A percentile compares a stretch with the other conserved stretches of the same genome.
These are phyloP conservation scores for Gallinago paraguaiae DNA, from an alignment of 2,113 vertebrate species.

Conservation along the genomic window DNA sequence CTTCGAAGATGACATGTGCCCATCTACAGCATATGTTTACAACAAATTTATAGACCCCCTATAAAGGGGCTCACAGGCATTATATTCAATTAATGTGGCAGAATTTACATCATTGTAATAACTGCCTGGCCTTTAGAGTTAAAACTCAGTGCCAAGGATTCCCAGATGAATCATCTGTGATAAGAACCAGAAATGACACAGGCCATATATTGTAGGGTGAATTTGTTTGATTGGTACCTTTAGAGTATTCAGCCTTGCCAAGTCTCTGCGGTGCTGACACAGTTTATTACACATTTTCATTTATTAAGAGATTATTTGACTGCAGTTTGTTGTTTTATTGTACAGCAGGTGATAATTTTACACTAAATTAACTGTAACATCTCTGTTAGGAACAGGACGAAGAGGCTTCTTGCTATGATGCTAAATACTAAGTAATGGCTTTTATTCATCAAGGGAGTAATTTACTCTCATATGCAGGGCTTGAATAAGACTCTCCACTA, in stretches of 20 bases:
- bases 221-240: slow-evolving; percentile 68
- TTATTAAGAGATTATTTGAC: slow-evolving; percentile 72
- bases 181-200: slow-evolving; percentile 53
- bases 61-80: slow-evolving; percentile 38
- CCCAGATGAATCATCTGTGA: slow-evolving; percentile 60
- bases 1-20: background rate
- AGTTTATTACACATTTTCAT: slow-evolving; percentile 72
- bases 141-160: slow-evolving; percentile 50
- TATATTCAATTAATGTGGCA: slow-evolving; percentile 62
- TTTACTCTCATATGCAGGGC: slow-evolving; percentile 11
- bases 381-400: slow-evolving; percentile 56
- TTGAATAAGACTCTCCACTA: slow-evolving; percentile 4
- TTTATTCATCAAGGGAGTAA: slow-evolving; percentile 58
- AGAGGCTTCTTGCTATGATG: slow-evolving; percentile 63
- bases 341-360: slow-evolving; percentile 71
- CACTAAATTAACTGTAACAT: slow-evolving; percentile 70
- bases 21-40: slow-evolving; percentile 30
- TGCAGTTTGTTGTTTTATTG: slow-evolving; percentile 71
- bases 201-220: slow-evolving; percentile 50
- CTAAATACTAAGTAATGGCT: slow-evolving; percentile 65
- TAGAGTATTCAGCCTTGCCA: slow-evolving; percentile 63
- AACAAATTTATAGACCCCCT: slow-evolving; percentile 7
- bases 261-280: slow-evolving; percentile 57
- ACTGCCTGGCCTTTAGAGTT: slow-evolving; percentile 44
- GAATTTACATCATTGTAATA: slow-evolving; percentile 56